Percentiles rank a stretch among this genome's conserved stretches.
These are phyloP conservation scores for Augochlorella aurata DNA, from an alignment of 2,888 invertebrate genomes.

Conservation along the genomic window DNA sequence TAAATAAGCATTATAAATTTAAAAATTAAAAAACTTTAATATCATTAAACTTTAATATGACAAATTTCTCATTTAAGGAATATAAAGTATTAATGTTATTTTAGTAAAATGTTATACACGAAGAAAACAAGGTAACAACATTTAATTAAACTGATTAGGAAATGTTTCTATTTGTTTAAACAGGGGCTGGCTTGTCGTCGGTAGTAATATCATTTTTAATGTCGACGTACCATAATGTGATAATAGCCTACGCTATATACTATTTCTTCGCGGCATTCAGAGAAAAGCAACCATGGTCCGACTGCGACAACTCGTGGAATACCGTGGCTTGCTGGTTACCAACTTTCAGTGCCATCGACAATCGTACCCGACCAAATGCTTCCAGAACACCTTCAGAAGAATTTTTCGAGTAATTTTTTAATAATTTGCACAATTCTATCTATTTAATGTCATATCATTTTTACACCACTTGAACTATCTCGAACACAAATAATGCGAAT, in stretches of 20 bases:
- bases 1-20: no score
- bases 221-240: slow-evolving; percentile 97
- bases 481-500: no score
- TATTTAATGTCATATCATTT: no score
- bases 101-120: no score
- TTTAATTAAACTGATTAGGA: background rate
- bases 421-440: background rate
- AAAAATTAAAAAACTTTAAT: no score
- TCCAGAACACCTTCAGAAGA: slow-evolving; percentile 95
- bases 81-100: no score
- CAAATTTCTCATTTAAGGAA: no score
- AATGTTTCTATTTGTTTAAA: slow-evolving; percentile 24
- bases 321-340: slow-evolving; percentile 92
- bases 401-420: slow-evolving; percentile 90
- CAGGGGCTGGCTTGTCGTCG: slow-evolving; percentile 96
- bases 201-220: slow-evolving; percentile 97
- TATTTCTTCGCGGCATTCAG: slow-evolving; percentile 96
- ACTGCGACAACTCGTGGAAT: slow-evolving; percentile 93
- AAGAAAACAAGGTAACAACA: no score
- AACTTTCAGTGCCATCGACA: slow-evolving; percentile 82
- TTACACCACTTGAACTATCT: no score
- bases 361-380: slow-evolving; percentile 87
- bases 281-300: slow-evolving; percentile 94
- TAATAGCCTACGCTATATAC: slow-evolving; percentile 96
- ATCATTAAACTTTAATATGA: no score